Conservation (phyloP, 2,113 vertebrate genomes). For the Nycticryphes semicollaris region DNA sequence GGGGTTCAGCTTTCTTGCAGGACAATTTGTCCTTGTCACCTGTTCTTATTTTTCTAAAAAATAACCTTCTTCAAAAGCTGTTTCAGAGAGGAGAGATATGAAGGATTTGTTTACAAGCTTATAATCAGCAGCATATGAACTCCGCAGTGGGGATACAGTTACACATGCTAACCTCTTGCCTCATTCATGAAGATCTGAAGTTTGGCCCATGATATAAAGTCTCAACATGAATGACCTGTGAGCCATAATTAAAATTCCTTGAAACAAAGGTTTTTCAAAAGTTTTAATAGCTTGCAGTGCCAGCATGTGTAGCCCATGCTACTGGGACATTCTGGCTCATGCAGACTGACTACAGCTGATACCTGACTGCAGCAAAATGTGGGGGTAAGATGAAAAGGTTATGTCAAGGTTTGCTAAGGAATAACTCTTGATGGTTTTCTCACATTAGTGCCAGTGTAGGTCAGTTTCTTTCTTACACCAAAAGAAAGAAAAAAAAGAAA, state of each 20-base stretch:
- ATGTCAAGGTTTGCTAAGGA: neutral
- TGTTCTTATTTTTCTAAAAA: slow-evolving; percentile 25
- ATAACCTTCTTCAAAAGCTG: neutral
- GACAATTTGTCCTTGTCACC: slow-evolving; percentile 43
- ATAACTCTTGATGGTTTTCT: neutral
- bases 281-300: slow-evolving; percentile 34
- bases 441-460: neutral
- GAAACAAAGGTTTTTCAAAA: slow-evolving; percentile 13
- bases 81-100: slow-evolving; percentile 8
- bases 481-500: neutral
- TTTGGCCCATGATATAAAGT: slow-evolving; percentile 33
- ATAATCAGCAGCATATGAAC: slow-evolving; percentile 66
- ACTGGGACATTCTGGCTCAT: neutral
- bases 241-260: slow-evolving; percentile 62
- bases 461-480: neutral
- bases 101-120: slow-evolving; percentile 51
- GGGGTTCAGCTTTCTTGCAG: neutral
- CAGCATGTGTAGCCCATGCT: neutral
- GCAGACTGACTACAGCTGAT: neutral
- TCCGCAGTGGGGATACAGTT: slow-evolving; percentile 14
- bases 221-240: slow-evolving; percentile 48
- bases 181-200: slow-evolving; percentile 51
- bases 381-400: neutral
- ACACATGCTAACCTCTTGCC: slow-evolving; percentile 49
- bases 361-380: neutral